Base-by-base conservation (phyloP, 1,140 invertebrate genomes). In the Lordiphosa stackelbergi region DNA sequence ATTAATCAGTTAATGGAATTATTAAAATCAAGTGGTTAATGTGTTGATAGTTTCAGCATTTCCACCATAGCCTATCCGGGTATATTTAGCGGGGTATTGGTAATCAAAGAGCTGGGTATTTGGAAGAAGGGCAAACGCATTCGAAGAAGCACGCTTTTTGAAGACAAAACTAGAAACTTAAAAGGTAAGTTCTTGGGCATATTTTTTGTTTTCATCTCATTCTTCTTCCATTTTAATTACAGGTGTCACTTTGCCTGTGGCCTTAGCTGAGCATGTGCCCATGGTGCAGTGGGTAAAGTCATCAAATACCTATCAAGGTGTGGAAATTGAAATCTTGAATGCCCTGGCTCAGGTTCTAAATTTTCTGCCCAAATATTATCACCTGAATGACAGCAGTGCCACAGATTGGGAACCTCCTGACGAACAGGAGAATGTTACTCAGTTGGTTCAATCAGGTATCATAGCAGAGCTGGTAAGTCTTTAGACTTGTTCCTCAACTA, bases 391-490 rank as follows among this genome's bases (percentile, higher is more conserved):
- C 58, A 88, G 90, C 2, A 89, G 90, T 19, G 74, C 58, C 0
- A 89, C 92, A 41, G 90, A 91, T 75, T 94, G 93, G 94, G 94
- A 93, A 88, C 4, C 92, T 93, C 74, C 91, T 91, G 0, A 89
- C 89, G 3, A 93, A 91, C 52, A 0, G 5, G 41, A 61, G 6
- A 79, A 79, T 9, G 71, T 57, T 10, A 81, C 55, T 4, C 53
- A 19, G 5, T 5, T 38, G 36, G 16, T 63, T 6, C 53, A 56
- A 8, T 34, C 91, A 8, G 93, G 94, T 2, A 87, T 95, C 3
- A 87, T 95, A 9, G 93, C 92, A 0, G 93, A 94, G 88, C 91
- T 94, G 83, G 89, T 92, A 12, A 51, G 54, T 24, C 22, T 24
- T 24, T 24, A 5, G 5, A 24, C 22, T 3, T 24, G 4, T 24